Percentiles rank a stretch among this genome's conserved stretches.
phyloP scores from a whole-genome alignment of 1,140 invertebrate species.

The Argopecten irradians region DNA sequence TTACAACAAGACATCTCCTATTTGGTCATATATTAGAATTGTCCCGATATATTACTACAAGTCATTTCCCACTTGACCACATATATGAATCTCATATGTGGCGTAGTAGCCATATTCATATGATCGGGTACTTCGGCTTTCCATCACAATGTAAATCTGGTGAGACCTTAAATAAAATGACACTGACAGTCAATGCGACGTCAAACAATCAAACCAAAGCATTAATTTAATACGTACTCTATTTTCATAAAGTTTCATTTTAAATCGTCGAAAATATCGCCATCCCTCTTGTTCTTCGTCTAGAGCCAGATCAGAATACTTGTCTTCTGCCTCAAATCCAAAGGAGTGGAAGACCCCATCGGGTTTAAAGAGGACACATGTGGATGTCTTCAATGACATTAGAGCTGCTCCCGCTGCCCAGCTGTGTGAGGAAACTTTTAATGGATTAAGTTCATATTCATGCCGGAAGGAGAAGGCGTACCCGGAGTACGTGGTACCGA shows the following conservation, averaged over 20 bases:
- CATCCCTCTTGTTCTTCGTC: neutral
- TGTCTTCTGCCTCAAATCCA: slow-evolving; percentile 5
- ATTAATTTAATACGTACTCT: neutral
- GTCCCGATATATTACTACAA: no score
- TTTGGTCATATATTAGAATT: no score
- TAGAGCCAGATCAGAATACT: neutral
- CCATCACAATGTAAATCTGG: no score
- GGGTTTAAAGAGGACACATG: neutral
- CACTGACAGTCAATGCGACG: no score
- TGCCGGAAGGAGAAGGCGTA: neutral
- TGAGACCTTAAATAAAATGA: no score
- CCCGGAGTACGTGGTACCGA: neutral
- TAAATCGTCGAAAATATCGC: neutral
- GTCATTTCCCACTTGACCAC: no score
- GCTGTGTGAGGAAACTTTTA: neutral
- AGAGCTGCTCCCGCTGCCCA: neutral
- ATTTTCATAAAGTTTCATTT: slow-evolving; percentile 10
- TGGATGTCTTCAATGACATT: neutral
- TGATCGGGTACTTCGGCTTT: no score
- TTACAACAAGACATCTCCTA: no score
- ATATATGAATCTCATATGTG: no score
- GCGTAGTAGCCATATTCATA: no score
- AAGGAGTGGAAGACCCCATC: neutral
- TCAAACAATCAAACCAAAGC: no score
- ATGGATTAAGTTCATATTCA: neutral